Base-by-base conservation (phyloP, 2,797 vertebrate species). In the Taenioides sp. region DNA sequence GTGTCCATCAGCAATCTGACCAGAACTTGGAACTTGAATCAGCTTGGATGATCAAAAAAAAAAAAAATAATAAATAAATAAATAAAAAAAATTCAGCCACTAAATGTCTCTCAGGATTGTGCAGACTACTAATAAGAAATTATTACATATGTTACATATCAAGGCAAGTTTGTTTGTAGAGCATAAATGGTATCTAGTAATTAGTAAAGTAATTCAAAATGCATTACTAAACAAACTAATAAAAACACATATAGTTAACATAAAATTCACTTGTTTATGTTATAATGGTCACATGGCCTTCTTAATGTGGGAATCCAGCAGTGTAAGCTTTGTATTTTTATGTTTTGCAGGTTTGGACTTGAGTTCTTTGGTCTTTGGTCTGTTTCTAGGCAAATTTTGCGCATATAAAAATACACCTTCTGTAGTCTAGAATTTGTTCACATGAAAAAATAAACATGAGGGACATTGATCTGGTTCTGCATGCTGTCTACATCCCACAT, bases 401-500 rank as follows among this genome's bases (percentile, higher is more conserved):
- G 5, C 52, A 54, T 54, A 22, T 54, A 54, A 54, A 54, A 54
- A 54, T 54, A 54, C 2, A 3, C 20, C 52, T 54, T 54, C 20
- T 22, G 52, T 9, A 10, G 20, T 10, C 52, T 54, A 10, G 20
- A 54, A 54, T 54, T 54, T 54, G 52, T 7, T 54, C 52, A 54
- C n/a, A 54, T 54, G 20, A 54, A 54, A 54, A 58, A 17, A 31
- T 28, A 17, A 17, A 60, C 27, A 31, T 7, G 28, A 60, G 27
- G 6, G 14, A 31, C 18, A 17, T 31, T 22, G 10, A 54, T 54
- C 9, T n/a, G 23, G 7, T 27, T 23, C 23, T 58, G 12, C 59
- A 60, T 17, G 27, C n/a, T 52, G 34, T 65, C 25, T 64, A 40
- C 69, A 22, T 25, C 62, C 14, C 49, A 37, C 83, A 27, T 25